Conservation (phyloP, 2,113 vertebrate species). For the Oreochromis niloticus region DNA sequence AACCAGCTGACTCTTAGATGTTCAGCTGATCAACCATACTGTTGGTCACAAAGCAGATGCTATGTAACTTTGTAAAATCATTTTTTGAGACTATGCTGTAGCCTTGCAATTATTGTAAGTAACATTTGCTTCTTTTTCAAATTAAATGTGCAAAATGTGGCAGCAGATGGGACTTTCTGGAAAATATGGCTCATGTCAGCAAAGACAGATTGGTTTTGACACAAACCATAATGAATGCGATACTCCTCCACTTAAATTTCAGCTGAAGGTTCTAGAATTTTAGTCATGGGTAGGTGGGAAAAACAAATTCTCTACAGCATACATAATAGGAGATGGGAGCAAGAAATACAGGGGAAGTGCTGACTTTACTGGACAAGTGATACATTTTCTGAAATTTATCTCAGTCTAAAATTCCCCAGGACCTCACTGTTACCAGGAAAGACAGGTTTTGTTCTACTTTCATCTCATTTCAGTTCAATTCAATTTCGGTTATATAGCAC, state of each 20-base stretch:
- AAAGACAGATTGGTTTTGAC: not conserved
- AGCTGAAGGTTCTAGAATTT: not conserved
- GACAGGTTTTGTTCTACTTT: not conserved
- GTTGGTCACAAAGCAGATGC: not conserved
- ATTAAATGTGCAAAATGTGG: not conserved
- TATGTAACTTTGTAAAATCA: not conserved
- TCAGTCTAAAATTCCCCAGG: not conserved
- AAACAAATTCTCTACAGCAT: not conserved
- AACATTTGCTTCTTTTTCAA: not conserved
- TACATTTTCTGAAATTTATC: not conserved
- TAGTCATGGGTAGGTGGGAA: not conserved
- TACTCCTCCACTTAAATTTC: not conserved
- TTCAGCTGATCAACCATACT: not conserved
- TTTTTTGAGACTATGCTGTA: not conserved
- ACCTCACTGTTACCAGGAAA: not conserved
- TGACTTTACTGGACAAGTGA: not conserved
- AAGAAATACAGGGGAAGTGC: not conserved
- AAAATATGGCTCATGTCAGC: not conserved
- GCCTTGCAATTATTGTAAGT: not conserved
- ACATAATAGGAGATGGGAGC: not conserved
- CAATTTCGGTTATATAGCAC: not conserved
- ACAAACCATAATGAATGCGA: not conserved
- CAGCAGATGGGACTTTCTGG: not conserved
- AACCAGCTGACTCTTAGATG: not conserved
- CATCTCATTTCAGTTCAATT: not conserved